Evolutionary conservation across 2,797 vertebrate genomes (phyloP), one percentile per base, ranked within the genome.

Genomic region (Lagodon rhomboides): DNA sequence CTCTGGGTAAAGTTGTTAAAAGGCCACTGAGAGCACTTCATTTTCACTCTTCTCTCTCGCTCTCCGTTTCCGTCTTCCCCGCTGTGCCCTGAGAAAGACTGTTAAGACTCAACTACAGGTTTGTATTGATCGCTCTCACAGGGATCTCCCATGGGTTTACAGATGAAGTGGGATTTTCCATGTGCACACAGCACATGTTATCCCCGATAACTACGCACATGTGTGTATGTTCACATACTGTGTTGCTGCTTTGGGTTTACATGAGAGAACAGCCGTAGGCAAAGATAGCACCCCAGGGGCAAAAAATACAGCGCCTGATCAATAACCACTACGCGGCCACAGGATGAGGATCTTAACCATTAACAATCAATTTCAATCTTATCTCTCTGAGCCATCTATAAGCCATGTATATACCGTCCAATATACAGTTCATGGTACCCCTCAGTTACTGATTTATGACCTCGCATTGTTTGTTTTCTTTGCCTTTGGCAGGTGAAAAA

Each of bases 291-390:
- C 55, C 63, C 30, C 4, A 1, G 38, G 25, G 67, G 43, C 3
- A 46, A 44, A 69, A 69, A 59, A 75, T 20, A 64, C 59, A 63
- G 44, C 62, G 5, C 12, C 38, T 20, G 44, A 88, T 91, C 84
- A 49, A 91, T 85, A 87, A 80, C 82, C 56, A 64, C 69, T 20
- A 65, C 65, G 72, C 73, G 66, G 80, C 27, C 46, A 72, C 68
- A 73, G 66, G 49, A 89, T 79, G 66, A 86, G 84, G 65, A 82
- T 62, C 75, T 74, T 55, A 59, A 86, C 70, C 82, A 82, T 77
- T 65, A 74, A 62, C 34, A 73, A 87, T 92, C 90, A 79, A 79
- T 89, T 88, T 87, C 49, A 86, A 85, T 92, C 85, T 79, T 64
- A 64, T 70, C 59, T 16, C 74, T 70, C 23, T 70, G 75, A 88